Evolutionary conservation across 2,113 vertebrate genomes (phyloP), one percentile per base, ranked within the genome.

Genomic region (Pyrgilauda ruficollis): DNA sequence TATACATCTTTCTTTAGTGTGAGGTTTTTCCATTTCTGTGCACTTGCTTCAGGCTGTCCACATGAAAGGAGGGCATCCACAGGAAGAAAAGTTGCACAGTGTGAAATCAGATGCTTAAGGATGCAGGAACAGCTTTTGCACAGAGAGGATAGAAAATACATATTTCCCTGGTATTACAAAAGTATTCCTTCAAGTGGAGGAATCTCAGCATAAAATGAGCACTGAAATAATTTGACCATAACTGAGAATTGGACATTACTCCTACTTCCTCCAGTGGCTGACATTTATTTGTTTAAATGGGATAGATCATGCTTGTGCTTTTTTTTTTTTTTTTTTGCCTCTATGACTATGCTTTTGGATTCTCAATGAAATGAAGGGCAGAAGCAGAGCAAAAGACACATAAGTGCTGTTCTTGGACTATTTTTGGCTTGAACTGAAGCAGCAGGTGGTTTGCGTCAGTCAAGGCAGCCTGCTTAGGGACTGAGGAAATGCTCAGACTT

Each of bases 341-440:
- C 46, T 47, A 28, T 5, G 10, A 77, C 21, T 22, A 33, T 35
- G 16, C 35, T 87, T 70, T 81, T 73, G 69, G 41, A 37, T 82
- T 83, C 35, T 84, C 63, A 91, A 64, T 78, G 67, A 59, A 82
- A 77, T 1, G 7, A 88, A 88, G 85, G 77, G 31, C 39, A 81
- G 75, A 85, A 88, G 75, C 66, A 82, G 43, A 52, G 50, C 46
- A 77, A 69, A 83, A 94, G 50, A 50, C 35, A 84, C 37, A 3
- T 47, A 94, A 95, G 22, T 75, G 68, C 64, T 90, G 33, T 59
- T 93, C 62, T 69, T 76, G 58, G 41, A 61, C 46, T 94, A 89
- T 87, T 95, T 96, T 85, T 96, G 75, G 31, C 59, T 93, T 95
- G 68, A 96, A 78, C 75, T 75, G 85, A 90, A 94, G 94, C 85